phyloP scores from a whole-genome alignment of 2,888 invertebrate species.

The Idaea aversata region DNA sequence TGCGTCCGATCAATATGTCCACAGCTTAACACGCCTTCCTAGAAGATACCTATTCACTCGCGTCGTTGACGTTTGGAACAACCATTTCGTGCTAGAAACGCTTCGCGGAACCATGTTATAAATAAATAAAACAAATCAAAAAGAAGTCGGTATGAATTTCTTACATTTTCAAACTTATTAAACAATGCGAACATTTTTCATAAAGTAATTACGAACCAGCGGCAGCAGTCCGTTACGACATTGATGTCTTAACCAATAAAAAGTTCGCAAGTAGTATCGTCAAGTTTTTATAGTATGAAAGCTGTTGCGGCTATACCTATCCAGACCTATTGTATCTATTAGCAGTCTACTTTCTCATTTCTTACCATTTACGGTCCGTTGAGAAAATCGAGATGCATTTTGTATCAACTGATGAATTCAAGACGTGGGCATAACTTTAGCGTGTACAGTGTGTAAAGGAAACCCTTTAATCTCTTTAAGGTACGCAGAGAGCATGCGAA shows the following conservation, averaged over 20 bases:
- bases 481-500: too few relatives aligned
- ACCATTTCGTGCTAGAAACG: too few relatives aligned
- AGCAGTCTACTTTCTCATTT: conserved; percentile 75
- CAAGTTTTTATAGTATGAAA: conserved; percentile 72
- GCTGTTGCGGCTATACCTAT: conserved; percentile 62
- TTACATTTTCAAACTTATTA: background rate
- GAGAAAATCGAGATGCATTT: conserved; percentile 73
- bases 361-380: conserved; percentile 73
- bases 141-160: background rate
- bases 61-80: too few relatives aligned
- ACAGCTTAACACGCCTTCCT: too few relatives aligned
- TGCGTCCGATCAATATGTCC: too few relatives aligned
- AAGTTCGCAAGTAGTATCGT: conserved; percentile 55
- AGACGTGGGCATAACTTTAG: conserved; percentile 48
- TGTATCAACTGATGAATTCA: conserved; percentile 49
- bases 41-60: too few relatives aligned
- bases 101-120: too few relatives aligned
- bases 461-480: too few relatives aligned
- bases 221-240: conserved; percentile 55
- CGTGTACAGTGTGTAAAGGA: conserved; percentile 18
- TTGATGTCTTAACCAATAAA: conserved; percentile 51
- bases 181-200: conserved; percentile 29
- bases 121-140: background rate
- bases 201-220: conserved; percentile 52
- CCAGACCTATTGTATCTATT: conserved; percentile 79